Conservation (phyloP, 1,140 invertebrate genomes). For the Odontomachus brunneus region DNA sequence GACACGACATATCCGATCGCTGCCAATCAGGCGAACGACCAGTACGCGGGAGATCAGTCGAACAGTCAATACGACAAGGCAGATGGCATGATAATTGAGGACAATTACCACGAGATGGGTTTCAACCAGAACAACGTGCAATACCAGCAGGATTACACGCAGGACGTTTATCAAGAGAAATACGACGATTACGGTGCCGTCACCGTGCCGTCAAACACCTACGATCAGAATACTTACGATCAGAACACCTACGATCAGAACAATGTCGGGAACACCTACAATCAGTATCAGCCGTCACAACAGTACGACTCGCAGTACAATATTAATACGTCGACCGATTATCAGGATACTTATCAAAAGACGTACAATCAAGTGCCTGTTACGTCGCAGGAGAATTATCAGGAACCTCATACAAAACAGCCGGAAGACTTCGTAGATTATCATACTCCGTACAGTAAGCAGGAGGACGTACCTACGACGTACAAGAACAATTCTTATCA, state of each 20-base stretch:
- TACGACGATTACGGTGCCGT: conserved; percentile 72
- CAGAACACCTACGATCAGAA: conserved; percentile 75
- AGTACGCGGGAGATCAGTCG: conserved; percentile 62
- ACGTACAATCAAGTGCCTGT: conserved; percentile 71
- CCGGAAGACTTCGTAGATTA: conserved; percentile 75
- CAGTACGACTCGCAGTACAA: conserved; percentile 79
- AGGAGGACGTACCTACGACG: conserved; percentile 65
- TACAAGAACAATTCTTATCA: conserved; percentile 78
- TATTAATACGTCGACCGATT: conserved; percentile 76
- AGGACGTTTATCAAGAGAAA: conserved; percentile 75
- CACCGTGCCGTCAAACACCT: conserved; percentile 72
- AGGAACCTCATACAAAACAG: conserved; percentile 72
- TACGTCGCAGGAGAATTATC: conserved; percentile 71
- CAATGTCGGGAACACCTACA: conserved; percentile 73
- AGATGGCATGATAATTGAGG: conserved; percentile 73
- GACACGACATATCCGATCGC: conserved; percentile 64
- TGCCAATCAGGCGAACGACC: conserved; percentile 63
- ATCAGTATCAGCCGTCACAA: conserved; percentile 75
- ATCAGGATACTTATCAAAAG: conserved; percentile 73
- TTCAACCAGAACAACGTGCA: conserved; percentile 79
- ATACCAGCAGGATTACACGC: conserved; percentile 65
- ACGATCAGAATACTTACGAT: too few relatives aligned
- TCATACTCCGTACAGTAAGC: conserved; percentile 77
- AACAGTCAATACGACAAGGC: conserved; percentile 77
- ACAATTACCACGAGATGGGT: conserved; percentile 77